These are phyloP conservation scores for Dynastes hyllus DNA, from an alignment of 2,888 invertebrate species.

Conservation along the genomic window DNA sequence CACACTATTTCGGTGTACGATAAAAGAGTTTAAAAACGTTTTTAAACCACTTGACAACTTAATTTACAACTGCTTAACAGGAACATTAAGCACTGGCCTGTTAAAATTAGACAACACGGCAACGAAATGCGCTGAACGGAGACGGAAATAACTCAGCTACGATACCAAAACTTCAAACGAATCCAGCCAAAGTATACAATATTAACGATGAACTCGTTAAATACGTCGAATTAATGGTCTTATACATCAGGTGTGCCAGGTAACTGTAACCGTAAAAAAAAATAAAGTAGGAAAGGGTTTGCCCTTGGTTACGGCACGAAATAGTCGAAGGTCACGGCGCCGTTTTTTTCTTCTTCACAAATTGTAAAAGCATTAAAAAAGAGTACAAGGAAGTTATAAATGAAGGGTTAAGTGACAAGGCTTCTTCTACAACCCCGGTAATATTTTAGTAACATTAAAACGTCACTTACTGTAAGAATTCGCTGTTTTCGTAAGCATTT, in stretches of 20 bases:
- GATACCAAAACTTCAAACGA: conserved; percentile 37
- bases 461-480: conserved; percentile 26
- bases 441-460: conserved; percentile 39
- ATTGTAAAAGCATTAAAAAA: conserved; percentile 14
- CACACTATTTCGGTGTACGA: conserved; percentile 45
- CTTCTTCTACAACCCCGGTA: conserved; percentile 18
- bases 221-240: conserved; percentile 32
- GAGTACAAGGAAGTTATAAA: conserved; percentile 40
- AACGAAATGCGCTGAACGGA: conserved; percentile 28
- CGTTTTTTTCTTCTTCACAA: not conserved
- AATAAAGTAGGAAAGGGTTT: conserved; percentile 4
- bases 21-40: conserved; percentile 44
- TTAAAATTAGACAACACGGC: conserved; percentile 48
- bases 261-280: conserved; percentile 11
- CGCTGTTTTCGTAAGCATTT: conserved; percentile 15
- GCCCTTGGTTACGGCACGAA: conserved; percentile 15
- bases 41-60: conserved; percentile 47
- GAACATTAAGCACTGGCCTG: conserved; percentile 49
- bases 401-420: conserved; percentile 48
- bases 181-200: conserved; percentile 15
- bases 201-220: conserved; percentile 31
- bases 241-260: conserved; percentile 7
- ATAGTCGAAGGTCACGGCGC: conserved; percentile 21
- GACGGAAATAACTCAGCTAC: conserved; percentile 17
- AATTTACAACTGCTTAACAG: conserved; percentile 47